phyloP scores from a whole-genome alignment of 1,140 invertebrate species.

The Palaemon carinicauda region DNA sequence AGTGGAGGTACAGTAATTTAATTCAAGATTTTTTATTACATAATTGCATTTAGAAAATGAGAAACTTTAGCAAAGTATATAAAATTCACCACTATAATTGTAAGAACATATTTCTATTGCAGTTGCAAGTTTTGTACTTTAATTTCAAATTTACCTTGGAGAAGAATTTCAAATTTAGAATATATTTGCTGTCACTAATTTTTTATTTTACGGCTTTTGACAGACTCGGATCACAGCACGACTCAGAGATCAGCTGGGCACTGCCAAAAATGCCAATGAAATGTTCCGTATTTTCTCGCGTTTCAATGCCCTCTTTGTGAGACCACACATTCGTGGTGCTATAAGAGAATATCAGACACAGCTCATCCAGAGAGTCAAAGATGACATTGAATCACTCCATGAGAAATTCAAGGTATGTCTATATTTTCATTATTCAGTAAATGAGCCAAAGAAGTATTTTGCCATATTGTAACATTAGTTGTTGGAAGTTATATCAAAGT shows the following conservation, averaged over 20 bases:
- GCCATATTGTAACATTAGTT: too few species aligned
- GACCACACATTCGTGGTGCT: conserved; percentile 97
- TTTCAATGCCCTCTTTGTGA: conserved; percentile 98
- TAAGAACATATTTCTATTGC: too few species aligned
- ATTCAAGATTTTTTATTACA: too few species aligned
- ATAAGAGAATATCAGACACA: conserved; percentile 99
- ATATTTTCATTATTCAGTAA: conserved; percentile 64
- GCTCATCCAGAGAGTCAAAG: conserved; percentile 97
- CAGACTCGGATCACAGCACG: conserved; percentile 92
- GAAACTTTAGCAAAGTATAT: too few species aligned
- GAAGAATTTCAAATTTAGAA: not conserved
- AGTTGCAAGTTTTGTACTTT: not conserved
- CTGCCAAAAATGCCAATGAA: conserved; percentile 98
- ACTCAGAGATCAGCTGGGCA: conserved; percentile 94
- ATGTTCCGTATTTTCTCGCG: conserved; percentile 90
- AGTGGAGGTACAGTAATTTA: conserved; percentile 74
- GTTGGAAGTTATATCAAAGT: too few species aligned
- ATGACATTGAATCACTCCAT: conserved; percentile 97
- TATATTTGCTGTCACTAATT: not conserved
- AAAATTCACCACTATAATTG: too few species aligned
- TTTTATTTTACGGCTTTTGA: not conserved
- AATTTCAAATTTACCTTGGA: not conserved
- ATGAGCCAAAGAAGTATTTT: not conserved
- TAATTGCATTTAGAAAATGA: too few species aligned
- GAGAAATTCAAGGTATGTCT: conserved; percentile 90